phyloP scores from a whole-genome alignment of 1,140 invertebrate genomes.

The Steinernema khuongi region DNA sequence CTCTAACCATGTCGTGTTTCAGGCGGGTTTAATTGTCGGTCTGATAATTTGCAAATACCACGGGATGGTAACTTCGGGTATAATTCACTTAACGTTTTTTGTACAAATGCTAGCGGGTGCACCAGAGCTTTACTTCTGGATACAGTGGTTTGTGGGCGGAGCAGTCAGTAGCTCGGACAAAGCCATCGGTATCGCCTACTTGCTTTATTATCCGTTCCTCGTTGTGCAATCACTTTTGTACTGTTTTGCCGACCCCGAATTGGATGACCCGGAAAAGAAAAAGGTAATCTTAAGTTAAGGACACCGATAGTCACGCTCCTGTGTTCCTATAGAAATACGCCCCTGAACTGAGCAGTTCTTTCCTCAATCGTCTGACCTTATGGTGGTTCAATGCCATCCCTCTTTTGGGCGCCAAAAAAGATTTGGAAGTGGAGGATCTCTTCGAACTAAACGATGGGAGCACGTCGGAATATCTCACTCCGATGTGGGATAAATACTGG shows the following conservation, averaged over 20 bases:
- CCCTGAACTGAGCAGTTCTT: slow-evolving; percentile 39
- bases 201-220: background rate
- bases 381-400: slow-evolving; percentile 58
- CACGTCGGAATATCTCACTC: slow-evolving; percentile 31
- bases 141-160: background rate
- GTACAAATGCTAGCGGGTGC: slow-evolving; percentile 9
- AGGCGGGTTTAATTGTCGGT: background rate
- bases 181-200: background rate
- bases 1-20: background rate
- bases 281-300: background rate
- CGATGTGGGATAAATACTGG: slow-evolving; percentile 51
- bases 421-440: slow-evolving; percentile 52
- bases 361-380: slow-evolving; percentile 42
- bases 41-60: background rate
- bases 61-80: background rate
- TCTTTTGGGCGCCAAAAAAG: slow-evolving; percentile 42
- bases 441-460: slow-evolving; percentile 48
- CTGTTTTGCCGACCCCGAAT: background rate
- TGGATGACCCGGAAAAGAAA: background rate
- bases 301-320: background rate
- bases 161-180: background rate
- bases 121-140: slow-evolving; percentile 8
- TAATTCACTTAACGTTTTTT: background rate
- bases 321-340: slow-evolving; percentile 12
- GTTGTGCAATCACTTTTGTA: background rate